Evolutionary conservation across 2,797 vertebrate species (phyloP).

Genomic region (Periparus ater): DNA sequence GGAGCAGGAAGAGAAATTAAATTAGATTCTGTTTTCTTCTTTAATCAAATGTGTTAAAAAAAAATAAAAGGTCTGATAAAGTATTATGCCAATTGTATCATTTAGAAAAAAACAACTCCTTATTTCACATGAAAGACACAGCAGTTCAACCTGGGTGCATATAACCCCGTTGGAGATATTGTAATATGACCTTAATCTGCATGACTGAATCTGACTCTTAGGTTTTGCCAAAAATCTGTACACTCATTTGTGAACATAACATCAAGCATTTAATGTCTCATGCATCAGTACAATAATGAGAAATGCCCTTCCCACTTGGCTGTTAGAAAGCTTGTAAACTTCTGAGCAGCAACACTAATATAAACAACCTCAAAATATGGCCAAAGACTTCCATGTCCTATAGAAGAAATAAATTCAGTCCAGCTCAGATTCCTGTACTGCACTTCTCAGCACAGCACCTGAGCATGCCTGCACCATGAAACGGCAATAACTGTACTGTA

Average conservation of each 20-base stretch:
- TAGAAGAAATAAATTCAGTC: not conserved
- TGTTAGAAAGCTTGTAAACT: conserved; percentile 46
- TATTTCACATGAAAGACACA: not conserved
- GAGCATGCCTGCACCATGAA: not conserved
- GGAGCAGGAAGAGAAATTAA: not conserved
- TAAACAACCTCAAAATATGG: not conserved
- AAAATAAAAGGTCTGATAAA: not conserved
- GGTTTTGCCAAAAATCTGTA: conserved; percentile 56
- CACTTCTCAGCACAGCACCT: not conserved
- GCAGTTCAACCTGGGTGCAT: not conserved
- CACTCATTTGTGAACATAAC: conserved; percentile 29
- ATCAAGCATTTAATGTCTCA: conserved; percentile 25
- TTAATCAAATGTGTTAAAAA: not conserved
- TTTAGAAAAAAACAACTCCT: not conserved
- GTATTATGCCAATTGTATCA: not conserved
- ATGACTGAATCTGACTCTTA: conserved; percentile 8
- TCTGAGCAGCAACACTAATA: not conserved
- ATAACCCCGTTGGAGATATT: not conserved
- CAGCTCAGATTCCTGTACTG: not conserved
- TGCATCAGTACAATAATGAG: conserved; percentile 1
- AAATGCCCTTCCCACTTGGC: conserved; percentile 47
- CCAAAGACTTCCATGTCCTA: not conserved
- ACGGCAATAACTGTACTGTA: not conserved
- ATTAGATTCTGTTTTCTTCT: conserved; percentile 22
- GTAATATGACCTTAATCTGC: conserved; percentile 27